Percentiles rank a stretch among this genome's conserved stretches.
phyloP scores from a whole-genome alignment of 2,113 vertebrate genomes.

The Murina feae region DNA sequence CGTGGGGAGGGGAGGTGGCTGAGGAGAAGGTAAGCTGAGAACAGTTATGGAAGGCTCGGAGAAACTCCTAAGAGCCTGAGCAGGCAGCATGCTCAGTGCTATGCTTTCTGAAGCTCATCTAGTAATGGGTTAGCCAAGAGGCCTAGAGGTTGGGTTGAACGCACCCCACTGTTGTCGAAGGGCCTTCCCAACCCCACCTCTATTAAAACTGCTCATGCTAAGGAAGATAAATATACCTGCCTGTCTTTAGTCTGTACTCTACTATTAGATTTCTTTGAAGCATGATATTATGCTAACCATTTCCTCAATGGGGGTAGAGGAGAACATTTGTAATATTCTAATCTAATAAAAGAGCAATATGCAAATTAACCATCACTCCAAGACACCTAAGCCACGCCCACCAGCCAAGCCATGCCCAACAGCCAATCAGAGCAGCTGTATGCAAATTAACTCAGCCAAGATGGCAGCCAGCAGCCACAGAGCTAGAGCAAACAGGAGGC shows the following conservation, averaged over 20 bases:
- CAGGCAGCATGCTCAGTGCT: not conserved
- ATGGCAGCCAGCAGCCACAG: no score
- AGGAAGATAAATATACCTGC: not conserved
- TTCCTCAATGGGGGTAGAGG: not conserved
- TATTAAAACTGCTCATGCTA: not conserved
- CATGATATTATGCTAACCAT: not conserved
- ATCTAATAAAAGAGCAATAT: no score
- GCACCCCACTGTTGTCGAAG: no score
- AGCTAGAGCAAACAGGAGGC: no score
- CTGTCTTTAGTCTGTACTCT: not conserved
- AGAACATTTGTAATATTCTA: no score
- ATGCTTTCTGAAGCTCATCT: not conserved
- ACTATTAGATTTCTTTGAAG: not conserved
- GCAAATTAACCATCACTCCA: no score
- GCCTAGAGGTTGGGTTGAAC: not conserved
- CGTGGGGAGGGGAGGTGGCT: accelerated
- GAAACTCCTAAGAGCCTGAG: not conserved
- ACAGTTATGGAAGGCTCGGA: not conserved
- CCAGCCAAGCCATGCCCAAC: no score
- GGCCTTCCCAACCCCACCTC: not conserved
- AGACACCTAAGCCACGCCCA: no score
- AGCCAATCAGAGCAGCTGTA: no score
- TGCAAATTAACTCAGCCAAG: no score
- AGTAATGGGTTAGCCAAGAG: not conserved
- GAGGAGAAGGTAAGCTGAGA: not conserved